A percentile compares a stretch with the other conserved stretches of the same genome.
phyloP scores from a whole-genome alignment of 2,888 invertebrate genomes.

The Hirtodrosophila duncani region DNA sequence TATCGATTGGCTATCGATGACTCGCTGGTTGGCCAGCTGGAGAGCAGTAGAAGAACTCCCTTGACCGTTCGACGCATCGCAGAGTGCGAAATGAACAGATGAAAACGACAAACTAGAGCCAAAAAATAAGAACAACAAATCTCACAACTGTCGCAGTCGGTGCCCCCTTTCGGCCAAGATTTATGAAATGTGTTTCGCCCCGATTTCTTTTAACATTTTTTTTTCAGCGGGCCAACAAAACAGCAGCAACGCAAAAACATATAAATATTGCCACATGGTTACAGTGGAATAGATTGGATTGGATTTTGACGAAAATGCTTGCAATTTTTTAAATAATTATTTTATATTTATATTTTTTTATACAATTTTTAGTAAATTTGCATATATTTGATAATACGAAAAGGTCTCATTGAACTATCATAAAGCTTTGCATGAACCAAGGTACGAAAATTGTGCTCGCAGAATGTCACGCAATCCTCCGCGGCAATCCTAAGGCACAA shows the following conservation, averaged over 20 bases:
- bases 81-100: conserved; percentile 9
- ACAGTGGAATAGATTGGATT: conserved; percentile 39
- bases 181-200: conserved; percentile 61
- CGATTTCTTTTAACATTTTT: conserved; percentile 22
- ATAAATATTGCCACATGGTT: conserved; percentile 44
- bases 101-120: conserved; percentile 5
- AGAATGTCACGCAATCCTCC: no score
- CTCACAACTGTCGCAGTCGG: conserved; percentile 37
- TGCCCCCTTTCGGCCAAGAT: conserved; percentile 63
- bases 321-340: neutral
- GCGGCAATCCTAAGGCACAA: no score
- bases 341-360: neutral
- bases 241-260: conserved; percentile 29
- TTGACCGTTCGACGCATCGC: conserved; percentile 16
- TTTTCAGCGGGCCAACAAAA: conserved; percentile 7
- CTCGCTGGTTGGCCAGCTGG: no score
- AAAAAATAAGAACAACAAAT: conserved; percentile 52
- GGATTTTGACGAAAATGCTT: no score
- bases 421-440: no score
- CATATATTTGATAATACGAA: neutral
- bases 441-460: no score
- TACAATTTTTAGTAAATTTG: no score
- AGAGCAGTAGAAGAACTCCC: no score
- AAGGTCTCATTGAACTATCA: neutral
- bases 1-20: no score